phyloP scores from a whole-genome alignment of 2,797 vertebrate species.

The Staurois parvus region DNA sequence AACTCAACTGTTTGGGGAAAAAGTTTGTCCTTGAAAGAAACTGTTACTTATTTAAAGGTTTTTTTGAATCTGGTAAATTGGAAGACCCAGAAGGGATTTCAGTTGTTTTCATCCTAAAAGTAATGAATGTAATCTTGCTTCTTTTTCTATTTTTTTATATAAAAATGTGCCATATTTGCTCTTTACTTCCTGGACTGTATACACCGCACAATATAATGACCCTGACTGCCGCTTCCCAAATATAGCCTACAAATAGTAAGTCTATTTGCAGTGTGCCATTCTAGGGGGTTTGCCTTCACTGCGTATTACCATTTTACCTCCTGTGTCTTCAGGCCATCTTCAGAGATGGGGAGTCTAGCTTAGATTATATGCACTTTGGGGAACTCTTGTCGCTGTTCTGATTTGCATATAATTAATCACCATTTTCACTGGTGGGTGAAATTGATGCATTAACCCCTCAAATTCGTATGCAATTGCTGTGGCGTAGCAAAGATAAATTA shows the following conservation, averaged over 20 bases:
- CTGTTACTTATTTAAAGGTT: too few species aligned
- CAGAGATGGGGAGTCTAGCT: neutral
- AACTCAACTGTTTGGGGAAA: too few species aligned
- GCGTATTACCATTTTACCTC: neutral
- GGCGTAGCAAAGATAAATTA: constrained; percentile 12
- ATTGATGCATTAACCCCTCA: constrained; percentile 39
- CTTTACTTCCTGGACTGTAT: neutral
- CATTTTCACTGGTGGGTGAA: constrained; percentile 57
- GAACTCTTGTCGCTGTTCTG: neutral
- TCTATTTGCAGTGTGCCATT: too few species aligned
- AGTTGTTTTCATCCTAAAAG: too few species aligned
- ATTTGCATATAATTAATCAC: constrained; percentile 58
- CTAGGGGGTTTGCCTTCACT: neutral
- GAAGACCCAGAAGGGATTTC: too few species aligned
- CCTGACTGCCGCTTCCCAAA: neutral
- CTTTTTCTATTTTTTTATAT: too few species aligned
- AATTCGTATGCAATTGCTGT: constrained; percentile 10
- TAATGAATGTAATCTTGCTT: too few species aligned
- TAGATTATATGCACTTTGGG: neutral
- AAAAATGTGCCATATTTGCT: too few species aligned
- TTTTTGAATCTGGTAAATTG: too few species aligned
- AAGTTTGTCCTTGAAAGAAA: too few species aligned
- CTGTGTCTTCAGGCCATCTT: too few species aligned
- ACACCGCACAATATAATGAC: too few species aligned
- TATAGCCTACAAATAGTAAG: neutral